Percentiles rank a stretch among this genome's conserved stretches.
phyloP scores from a whole-genome alignment of 2,113 vertebrate species.

The Phaethon lepturus region DNA sequence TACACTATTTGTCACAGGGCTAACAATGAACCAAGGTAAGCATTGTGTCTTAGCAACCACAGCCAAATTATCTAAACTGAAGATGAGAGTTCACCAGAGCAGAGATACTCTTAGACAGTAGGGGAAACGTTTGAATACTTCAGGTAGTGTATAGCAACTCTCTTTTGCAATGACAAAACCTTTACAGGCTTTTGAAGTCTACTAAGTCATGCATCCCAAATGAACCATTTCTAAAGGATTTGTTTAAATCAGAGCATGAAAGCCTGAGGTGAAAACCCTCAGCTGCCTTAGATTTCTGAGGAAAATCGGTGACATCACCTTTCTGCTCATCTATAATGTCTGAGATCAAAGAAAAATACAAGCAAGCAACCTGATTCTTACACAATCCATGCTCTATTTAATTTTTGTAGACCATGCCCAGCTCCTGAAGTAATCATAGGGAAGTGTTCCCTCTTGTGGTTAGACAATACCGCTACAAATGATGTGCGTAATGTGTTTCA shows the following conservation, averaged over 20 bases:
- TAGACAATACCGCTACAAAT: background rate
- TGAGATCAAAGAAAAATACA: background rate
- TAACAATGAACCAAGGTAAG: background rate
- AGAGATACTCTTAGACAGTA: background rate
- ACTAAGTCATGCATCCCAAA: background rate
- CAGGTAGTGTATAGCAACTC: background rate
- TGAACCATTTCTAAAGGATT: background rate
- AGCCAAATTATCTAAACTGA: background rate
- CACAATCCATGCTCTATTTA: background rate
- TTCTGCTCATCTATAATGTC: background rate
- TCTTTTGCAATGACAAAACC: background rate
- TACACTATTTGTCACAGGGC: background rate
- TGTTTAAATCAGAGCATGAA: background rate
- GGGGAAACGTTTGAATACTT: background rate
- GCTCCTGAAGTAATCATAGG: background rate
- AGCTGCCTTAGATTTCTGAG: background rate
- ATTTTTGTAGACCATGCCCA: background rate
- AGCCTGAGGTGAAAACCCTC: background rate
- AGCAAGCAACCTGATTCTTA: background rate
- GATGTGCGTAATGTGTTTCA: fast-evolving
- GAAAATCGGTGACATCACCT: background rate
- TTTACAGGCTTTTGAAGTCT: background rate
- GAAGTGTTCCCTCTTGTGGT: background rate
- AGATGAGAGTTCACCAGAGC: background rate
- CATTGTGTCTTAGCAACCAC: background rate